Evolutionary conservation across 2,797 vertebrate genomes (phyloP), one percentile per base, ranked within the genome.

Genomic region (Gallinago nigripennis): DNA sequence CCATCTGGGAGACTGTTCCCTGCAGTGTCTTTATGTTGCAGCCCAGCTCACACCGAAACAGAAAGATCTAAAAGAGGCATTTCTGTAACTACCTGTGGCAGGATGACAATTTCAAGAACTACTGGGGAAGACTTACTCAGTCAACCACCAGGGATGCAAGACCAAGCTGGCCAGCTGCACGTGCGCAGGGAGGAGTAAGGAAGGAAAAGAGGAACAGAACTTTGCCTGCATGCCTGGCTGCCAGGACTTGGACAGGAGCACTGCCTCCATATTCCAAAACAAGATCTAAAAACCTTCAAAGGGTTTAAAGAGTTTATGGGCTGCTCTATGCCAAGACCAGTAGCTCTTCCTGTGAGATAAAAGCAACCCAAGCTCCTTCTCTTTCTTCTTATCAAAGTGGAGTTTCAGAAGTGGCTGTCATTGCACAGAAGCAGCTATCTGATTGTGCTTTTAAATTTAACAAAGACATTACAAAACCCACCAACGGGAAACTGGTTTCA

Each of bases 201-300:
- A 73, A 61, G 58, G 37, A 35, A 33, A 12, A 66, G 12, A 13
- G 2, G 10, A 66, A 35, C 0, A 1, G 11, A 27, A 21, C 31
- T 75, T 43, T 19, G 28, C 11, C 46, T 0, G 0, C 0, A 0
- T 4, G 12, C 3, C 11, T 15, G 0, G 5, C 68, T 46, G 58
- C 16, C 21, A 16, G 63, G 39, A 46, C 31, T 30, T 4, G n/a
- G 46, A 37, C 9, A 31, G 66, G 6, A 89, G 16, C 46, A 17
- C 53, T n/a, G 48, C 50, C 41, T 51, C 65, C 0, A 0, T 27
- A 3, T 8, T 43, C 39, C 15, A 28, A 54, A 84, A 18, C 7
- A 46, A 11, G 1, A 15, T 15, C 77, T 58, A 30, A 65, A 81
- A 63, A 12, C 12, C 9, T 63, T 24, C 18, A 16, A 2, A 66